These are phyloP conservation scores for Brachionus asplanchnoidis DNA, from an alignment of 1,140 invertebrate genomes.

Conservation along the genomic window DNA sequence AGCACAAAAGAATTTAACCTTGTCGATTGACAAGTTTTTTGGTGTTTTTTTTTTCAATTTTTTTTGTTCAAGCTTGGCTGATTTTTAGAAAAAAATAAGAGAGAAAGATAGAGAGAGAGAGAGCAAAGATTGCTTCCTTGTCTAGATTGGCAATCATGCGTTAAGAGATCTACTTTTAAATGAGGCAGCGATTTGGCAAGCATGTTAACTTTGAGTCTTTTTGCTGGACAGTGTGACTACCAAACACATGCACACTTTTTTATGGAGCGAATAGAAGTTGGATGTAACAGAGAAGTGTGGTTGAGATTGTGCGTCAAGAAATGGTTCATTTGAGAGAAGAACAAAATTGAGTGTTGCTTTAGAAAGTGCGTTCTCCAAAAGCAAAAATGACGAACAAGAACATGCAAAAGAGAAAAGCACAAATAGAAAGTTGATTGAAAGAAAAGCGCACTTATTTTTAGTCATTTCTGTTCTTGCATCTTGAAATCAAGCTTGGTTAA, in stretches of 20 bases:
- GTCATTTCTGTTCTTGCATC: conserved; percentile 38
- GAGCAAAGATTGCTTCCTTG: neutral
- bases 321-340: neutral
- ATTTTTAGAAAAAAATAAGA: neutral
- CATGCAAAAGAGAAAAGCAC: neutral
- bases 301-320: conserved; percentile 6
- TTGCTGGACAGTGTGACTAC: neutral
- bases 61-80: neutral
- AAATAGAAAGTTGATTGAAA: neutral
- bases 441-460: conserved; percentile 38
- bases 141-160: conserved; percentile 11
- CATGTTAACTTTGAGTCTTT: conserved; percentile 8
- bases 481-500: neutral
- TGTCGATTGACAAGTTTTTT: neutral
- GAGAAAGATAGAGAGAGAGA: neutral
- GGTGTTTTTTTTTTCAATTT: neutral
- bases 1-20: conserved; percentile 8
- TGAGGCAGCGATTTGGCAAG: neutral
- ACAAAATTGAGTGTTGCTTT: neutral
- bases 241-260: neutral
- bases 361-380: neutral
- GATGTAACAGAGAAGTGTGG: neutral
- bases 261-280: neutral
- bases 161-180: neutral
- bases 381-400: neutral